Evolutionary conservation across 2,888 invertebrate species (phyloP), one percentile per base, ranked within the genome.

Genomic region (Augiades crinisus): DNA sequence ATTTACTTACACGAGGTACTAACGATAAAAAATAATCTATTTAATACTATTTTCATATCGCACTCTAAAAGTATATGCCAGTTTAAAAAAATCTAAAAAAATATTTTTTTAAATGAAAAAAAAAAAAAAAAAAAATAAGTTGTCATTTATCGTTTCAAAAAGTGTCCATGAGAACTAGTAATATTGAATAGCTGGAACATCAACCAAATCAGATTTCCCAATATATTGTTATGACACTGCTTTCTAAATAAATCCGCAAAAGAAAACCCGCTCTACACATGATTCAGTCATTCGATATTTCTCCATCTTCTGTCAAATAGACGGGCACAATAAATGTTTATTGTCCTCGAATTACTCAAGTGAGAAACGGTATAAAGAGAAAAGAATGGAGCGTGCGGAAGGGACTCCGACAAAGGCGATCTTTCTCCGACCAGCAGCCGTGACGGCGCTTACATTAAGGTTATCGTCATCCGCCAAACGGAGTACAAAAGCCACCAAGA

Each of bases 391-490:
- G 73, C 72, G 79, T 72, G 68, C 73, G 81, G 83, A 84, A 83
- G 81, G 82, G 85, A 81, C 84, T 73, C 71, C 79, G 83, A 86
- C 87, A 86, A 87, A 84, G 79, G 85, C 84, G 78, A 87, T 87
- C 85, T 80, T 84, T 88, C 86, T 84, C 75, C 72, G 78, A 80
- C 85, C 85, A 80, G 81, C 84, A 81, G 81, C 85, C 86, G 85
- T 88, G 87, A 81, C 87, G 81, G 64, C 83, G 88, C 88, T 85
- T 88, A 88, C 87, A 88, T 88, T 88, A 88, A 81, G 87, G 87
- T 87, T 88, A 88, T 88, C 88, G 81, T 81, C 82, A 82, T 75
- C 80, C 81, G 77, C 87, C 87, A 87, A 88, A 86, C 87, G 73
- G 82, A 85, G 83, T 78, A 85, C 83, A 86, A 85, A 83, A 78